Evolutionary conservation across 1,140 invertebrate species (phyloP).

Genomic region (Drosophila persimilis): DNA sequence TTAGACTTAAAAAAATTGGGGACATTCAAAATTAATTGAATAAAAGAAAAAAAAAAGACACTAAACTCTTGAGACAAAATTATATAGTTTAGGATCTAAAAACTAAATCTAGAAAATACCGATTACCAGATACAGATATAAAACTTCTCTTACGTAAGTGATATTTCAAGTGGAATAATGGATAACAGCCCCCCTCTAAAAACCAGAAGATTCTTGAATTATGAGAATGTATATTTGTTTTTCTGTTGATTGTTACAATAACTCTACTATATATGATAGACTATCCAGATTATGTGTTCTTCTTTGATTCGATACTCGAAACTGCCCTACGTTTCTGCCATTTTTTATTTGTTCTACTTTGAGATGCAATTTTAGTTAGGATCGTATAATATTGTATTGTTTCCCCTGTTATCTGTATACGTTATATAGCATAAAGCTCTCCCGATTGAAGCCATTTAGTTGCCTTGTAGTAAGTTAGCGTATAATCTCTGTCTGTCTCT

Average conservation of each 20-base stretch:
- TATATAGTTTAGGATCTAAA: constrained; percentile 71
- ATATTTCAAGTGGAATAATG: constrained; percentile 68
- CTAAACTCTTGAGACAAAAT: constrained; percentile 58
- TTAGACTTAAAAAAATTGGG: constrained; percentile 54
- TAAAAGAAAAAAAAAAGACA: constrained; percentile 36
- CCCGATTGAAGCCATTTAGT: constrained; percentile 80
- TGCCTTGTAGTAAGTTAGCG: constrained; percentile 82
- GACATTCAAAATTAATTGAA: constrained; percentile 18
- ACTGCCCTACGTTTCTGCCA: constrained; percentile 74
- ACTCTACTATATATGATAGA: constrained; percentile 3
- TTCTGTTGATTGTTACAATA: constrained; percentile 46
- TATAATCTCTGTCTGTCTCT: constrained; percentile 41
- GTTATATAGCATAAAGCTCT: constrained; percentile 48
- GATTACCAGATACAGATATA: constrained; percentile 52
- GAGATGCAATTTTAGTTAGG: constrained; percentile 42
- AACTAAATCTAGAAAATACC: constrained; percentile 61
- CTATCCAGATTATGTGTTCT: constrained; percentile 38
- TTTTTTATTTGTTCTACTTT: constrained; percentile 36
- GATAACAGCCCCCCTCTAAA: constrained; percentile 24
- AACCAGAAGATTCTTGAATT: constrained; percentile 19
- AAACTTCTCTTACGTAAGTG: constrained; percentile 75
- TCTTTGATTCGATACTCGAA: constrained; percentile 14
- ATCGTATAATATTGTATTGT: neutral
- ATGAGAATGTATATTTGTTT: constrained; percentile 57
- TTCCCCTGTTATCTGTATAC: constrained; percentile 41